phyloP scores from a whole-genome alignment of 2,797 vertebrate species.

The Heliangelus exortis region DNA sequence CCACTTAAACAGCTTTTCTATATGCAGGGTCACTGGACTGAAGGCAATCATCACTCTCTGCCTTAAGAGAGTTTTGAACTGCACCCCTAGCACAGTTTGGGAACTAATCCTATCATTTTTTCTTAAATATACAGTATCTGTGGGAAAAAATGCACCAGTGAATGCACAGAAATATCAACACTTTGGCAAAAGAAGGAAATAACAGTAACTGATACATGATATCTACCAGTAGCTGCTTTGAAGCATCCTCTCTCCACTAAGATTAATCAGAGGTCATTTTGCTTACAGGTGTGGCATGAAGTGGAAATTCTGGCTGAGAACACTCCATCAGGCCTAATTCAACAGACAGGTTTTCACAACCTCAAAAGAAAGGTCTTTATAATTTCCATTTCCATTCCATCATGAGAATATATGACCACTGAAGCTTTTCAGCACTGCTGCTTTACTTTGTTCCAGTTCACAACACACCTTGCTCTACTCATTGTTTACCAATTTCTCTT shows the following conservation, averaged over 20 bases:
- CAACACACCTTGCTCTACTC: background rate
- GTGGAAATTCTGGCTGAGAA: background rate
- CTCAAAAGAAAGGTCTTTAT: background rate
- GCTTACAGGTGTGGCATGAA: background rate
- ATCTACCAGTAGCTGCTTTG: background rate
- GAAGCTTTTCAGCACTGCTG: background rate
- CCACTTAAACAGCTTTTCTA: background rate
- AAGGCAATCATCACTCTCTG: background rate
- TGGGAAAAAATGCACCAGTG: background rate
- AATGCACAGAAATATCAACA: background rate
- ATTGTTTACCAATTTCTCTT: background rate
- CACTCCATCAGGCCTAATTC: background rate
- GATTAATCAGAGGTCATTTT: background rate
- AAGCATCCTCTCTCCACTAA: background rate
- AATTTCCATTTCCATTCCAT: background rate
- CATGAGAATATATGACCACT: background rate
- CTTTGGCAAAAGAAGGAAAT: background rate
- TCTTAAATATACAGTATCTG: background rate
- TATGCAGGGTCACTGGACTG: background rate
- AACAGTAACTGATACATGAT: background rate
- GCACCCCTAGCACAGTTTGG: background rate
- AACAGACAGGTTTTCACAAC: background rate
- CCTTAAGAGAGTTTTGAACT: background rate
- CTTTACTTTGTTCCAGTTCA: background rate
- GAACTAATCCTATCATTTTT: background rate